These are phyloP conservation scores for Mongoloraphidia duomilia DNA, from an alignment of 2,888 invertebrate genomes.

Conservation along the genomic window DNA sequence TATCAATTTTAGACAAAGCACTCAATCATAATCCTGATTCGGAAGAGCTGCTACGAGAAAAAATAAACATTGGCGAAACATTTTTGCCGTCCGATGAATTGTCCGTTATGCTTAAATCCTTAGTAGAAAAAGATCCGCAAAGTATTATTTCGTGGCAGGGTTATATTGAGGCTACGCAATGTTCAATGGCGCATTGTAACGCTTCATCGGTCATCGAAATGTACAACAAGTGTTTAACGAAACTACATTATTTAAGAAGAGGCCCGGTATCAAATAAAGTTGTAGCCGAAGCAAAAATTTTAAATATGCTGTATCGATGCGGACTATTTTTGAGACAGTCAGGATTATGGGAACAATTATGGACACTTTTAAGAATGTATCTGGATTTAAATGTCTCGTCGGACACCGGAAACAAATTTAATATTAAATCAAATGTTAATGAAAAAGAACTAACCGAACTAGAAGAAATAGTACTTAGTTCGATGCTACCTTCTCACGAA, in stretches of 20 bases:
- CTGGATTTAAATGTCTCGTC: slow-evolving; percentile 47
- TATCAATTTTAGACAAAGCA: slow-evolving; percentile 46
- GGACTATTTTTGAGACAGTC: slow-evolving; percentile 51
- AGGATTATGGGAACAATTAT: slow-evolving; percentile 61
- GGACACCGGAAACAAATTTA: slow-evolving; percentile 20
- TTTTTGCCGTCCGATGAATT: slow-evolving; percentile 45
- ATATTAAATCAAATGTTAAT: slow-evolving; percentile 22
- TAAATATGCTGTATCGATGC: slow-evolving; percentile 35
- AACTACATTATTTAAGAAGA: slow-evolving; percentile 29
- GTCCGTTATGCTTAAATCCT: slow-evolving; percentile 30
- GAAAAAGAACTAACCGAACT: slow-evolving; percentile 38
- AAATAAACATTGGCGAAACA: slow-evolving; percentile 31
- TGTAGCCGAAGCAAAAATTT: slow-evolving; percentile 26
- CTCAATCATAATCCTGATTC: slow-evolving; percentile 39
- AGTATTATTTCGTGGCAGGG: slow-evolving; percentile 36
- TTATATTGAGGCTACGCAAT: slow-evolving; percentile 35
- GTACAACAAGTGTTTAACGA: slow-evolving; percentile 35
- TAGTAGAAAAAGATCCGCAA: slow-evolving; percentile 34
- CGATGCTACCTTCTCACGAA: slow-evolving; percentile 52
- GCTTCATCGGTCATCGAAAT: slow-evolving; percentile 40
- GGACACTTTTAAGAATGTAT: slow-evolving; percentile 53
- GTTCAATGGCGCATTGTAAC: slow-evolving; percentile 47
- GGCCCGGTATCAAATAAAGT: slow-evolving; percentile 24
- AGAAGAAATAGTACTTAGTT: slow-evolving; percentile 44
- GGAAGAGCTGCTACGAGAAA: slow-evolving; percentile 34